A percentile compares a stretch with the other conserved stretches of the same genome.
Conservation (phyloP, 2,113 vertebrate genomes). For the Crypturellus undulatus region DNA sequence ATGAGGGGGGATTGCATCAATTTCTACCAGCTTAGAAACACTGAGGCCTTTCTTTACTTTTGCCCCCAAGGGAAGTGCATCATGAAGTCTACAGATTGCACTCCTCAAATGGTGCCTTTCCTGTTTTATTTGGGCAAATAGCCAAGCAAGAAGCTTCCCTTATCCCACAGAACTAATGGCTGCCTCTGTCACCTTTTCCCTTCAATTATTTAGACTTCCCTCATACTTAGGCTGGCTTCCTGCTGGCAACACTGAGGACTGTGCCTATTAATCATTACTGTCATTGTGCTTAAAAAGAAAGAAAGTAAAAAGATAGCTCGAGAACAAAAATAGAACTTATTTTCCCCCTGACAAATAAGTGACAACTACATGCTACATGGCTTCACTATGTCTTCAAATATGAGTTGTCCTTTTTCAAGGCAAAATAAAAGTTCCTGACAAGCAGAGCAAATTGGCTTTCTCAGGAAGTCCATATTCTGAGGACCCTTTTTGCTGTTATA, state of each 20-base stretch:
- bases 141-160: conserved; percentile 60
- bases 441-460: neutral
- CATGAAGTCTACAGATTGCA: neutral
- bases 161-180: conserved; percentile 54
- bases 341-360: conserved; percentile 26
- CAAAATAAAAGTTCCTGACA: neutral
- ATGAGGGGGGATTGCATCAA: neutral
- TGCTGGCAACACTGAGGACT: conserved; percentile 58
- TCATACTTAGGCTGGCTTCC: conserved; percentile 49
- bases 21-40: conserved; percentile 1
- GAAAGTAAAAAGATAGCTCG: neutral
- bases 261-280: conserved; percentile 76
- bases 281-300: conserved; percentile 47
- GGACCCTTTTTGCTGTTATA: neutral
- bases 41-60: neutral
- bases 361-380: neutral
- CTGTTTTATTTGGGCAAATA: conserved; percentile 43
- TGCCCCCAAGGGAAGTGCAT: neutral
- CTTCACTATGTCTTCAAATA: neutral
- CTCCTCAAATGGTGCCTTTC: conserved; percentile 8
- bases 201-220: conserved; percentile 77
- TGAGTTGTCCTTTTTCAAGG: neutral
- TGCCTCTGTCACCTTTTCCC: conserved; percentile 60
- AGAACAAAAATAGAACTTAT: conserved; percentile 54
- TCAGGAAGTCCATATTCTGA: neutral